phyloP scores from a whole-genome alignment of 1,140 invertebrate species.

The Ectropis grisescens region DNA sequence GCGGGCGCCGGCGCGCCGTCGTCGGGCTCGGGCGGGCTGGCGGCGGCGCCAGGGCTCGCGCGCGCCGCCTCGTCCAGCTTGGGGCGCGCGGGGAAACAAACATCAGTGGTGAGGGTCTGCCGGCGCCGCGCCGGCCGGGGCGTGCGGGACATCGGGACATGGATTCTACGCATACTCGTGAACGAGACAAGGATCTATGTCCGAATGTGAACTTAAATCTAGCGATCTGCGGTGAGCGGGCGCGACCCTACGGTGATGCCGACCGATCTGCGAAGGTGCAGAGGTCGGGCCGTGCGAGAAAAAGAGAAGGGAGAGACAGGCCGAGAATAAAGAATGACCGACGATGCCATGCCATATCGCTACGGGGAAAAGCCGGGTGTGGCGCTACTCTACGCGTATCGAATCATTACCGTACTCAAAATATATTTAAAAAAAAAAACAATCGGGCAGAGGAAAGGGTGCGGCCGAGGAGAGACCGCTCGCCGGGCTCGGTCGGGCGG shows the following conservation, averaged over 20 bases:
- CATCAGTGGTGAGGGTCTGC: no score
- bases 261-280: background rate
- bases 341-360: constrained; percentile 50
- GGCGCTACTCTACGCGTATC: no score
- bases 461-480: constrained; percentile 13
- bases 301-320: constrained; percentile 33
- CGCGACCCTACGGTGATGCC: background rate
- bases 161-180: background rate
- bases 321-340: constrained; percentile 34
- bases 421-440: constrained; percentile 20
- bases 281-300: constrained; percentile 12
- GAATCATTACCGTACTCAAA: constrained; percentile 16
- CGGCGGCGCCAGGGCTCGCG: constrained; percentile 23
- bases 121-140: background rate
- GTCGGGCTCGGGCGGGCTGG: constrained; percentile 21
- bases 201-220: constrained; percentile 1
- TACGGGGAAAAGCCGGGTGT: constrained; percentile 42
- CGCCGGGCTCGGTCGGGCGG: no score
- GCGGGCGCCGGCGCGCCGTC: constrained; percentile 25
- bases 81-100: no score
- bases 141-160: constrained; percentile 3
- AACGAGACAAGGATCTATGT: background rate
- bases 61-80: constrained; percentile 7
- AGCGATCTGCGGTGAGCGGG: constrained; percentile 1
- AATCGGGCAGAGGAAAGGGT: constrained; percentile 8